Evolutionary conservation across 2,797 vertebrate genomes (phyloP).

Genomic region (Gallirallus australis): DNA sequence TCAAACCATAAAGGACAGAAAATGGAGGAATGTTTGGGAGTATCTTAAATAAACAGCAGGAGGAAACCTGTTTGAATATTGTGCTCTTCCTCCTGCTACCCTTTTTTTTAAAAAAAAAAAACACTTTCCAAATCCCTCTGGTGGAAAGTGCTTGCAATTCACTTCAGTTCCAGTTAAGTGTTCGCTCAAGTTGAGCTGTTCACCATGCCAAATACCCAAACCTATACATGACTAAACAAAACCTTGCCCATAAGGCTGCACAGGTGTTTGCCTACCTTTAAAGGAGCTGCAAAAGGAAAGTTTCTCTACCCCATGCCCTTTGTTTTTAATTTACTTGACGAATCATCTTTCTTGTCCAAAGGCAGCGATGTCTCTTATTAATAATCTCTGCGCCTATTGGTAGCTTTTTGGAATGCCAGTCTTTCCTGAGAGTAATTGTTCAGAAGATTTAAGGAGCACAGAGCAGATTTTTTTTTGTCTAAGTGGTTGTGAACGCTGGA

Average conservation of each 20-base stretch:
- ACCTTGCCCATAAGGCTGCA: background rate
- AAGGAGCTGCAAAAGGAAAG: background rate
- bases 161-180: background rate
- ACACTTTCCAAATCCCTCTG: background rate
- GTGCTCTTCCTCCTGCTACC: background rate
- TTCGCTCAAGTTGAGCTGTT: background rate
- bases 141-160: background rate
- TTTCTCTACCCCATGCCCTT: background rate
- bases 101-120: background rate
- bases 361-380: background rate
- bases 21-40: background rate
- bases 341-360: background rate
- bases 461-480: background rate
- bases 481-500: background rate
- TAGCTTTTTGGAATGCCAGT: background rate
- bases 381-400: background rate
- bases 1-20: background rate
- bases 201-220: background rate
- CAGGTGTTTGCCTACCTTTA: background rate
- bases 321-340: background rate
- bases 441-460: background rate
- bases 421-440: background rate
- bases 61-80: background rate
- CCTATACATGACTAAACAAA: fast-evolving
- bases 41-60: background rate